phyloP scores from a whole-genome alignment of 2,113 vertebrate species.

The Paracanthobrama guichenoti region DNA sequence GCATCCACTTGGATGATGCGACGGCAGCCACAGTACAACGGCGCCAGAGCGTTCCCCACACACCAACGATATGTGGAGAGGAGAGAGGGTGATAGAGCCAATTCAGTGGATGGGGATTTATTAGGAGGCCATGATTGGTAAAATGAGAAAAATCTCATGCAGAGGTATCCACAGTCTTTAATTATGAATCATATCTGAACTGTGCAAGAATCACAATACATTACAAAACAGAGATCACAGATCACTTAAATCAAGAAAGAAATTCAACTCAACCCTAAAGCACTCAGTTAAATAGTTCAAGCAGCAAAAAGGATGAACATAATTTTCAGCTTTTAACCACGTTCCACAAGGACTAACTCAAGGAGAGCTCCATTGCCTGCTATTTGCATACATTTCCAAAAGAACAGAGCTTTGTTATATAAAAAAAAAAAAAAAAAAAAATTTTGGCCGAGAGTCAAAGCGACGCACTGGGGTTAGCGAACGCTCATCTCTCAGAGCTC shows the following conservation, averaged over 20 bases:
- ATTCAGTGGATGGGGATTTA: too few species aligned
- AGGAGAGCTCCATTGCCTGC: conserved; percentile 34
- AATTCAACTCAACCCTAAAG: not conserved
- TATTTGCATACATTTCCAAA: conserved; percentile 45
- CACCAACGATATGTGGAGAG: too few species aligned
- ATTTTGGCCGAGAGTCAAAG: conserved; percentile 37
- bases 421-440: not conserved
- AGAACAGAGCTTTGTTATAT: conserved; percentile 40
- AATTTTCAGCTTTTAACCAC: conserved; percentile 31
- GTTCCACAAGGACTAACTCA: conserved; percentile 38
- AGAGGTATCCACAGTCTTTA: not conserved
- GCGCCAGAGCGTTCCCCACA: too few species aligned
- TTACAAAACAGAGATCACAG: not conserved
- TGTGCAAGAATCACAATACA: not conserved
- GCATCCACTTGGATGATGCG: too few species aligned
- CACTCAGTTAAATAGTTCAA: not conserved
- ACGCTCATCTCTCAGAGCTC: conserved; percentile 16
- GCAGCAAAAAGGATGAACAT: not conserved
- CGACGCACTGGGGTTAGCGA: conserved; percentile 16
- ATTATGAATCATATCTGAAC: not conserved
- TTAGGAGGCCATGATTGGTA: too few species aligned
- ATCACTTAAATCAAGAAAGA: not conserved
- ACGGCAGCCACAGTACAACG: too few species aligned
- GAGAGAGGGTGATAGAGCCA: too few species aligned
- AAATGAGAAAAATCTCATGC: not conserved